Evolutionary conservation across 2,888 invertebrate genomes (phyloP).

Genomic region (Pterobdella sp.): DNA sequence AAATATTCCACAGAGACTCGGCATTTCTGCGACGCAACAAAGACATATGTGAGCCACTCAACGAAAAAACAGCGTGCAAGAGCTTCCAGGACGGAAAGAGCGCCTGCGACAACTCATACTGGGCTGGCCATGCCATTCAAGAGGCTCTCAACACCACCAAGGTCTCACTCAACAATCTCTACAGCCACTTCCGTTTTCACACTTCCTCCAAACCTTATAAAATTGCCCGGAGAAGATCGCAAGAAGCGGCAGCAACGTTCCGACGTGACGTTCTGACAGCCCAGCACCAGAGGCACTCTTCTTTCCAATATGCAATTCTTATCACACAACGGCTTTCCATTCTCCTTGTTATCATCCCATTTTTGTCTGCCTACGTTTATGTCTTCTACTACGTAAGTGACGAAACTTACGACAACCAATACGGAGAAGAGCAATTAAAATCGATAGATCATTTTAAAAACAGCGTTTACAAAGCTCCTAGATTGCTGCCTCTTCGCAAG

Average conservation of each 20-base stretch:
- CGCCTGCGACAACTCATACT: background rate
- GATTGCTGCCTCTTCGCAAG: background rate
- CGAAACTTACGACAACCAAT: background rate
- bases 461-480: background rate
- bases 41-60: constrained; percentile 9
- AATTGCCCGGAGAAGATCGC: background rate
- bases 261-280: background rate
- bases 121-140: constrained; percentile 26
- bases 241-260: background rate
- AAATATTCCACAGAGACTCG: background rate
- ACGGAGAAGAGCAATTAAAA: background rate
- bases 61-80: constrained; percentile 14
- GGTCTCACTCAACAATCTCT: background rate
- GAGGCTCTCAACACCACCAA: constrained; percentile 18
- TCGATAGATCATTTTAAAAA: constrained; percentile 9
- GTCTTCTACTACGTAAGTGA: background rate
- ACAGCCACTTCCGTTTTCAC: constrained; percentile 11
- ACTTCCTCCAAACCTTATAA: background rate
- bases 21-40: background rate
- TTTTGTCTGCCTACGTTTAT: constrained; percentile 13
- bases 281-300: background rate
- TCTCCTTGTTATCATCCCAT: background rate
- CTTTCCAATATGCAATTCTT: constrained; percentile 1
- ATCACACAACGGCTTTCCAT: background rate
- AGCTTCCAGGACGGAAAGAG: background rate